phyloP scores from a whole-genome alignment of 2,888 invertebrate species.

The Pedicia rivosa region DNA sequence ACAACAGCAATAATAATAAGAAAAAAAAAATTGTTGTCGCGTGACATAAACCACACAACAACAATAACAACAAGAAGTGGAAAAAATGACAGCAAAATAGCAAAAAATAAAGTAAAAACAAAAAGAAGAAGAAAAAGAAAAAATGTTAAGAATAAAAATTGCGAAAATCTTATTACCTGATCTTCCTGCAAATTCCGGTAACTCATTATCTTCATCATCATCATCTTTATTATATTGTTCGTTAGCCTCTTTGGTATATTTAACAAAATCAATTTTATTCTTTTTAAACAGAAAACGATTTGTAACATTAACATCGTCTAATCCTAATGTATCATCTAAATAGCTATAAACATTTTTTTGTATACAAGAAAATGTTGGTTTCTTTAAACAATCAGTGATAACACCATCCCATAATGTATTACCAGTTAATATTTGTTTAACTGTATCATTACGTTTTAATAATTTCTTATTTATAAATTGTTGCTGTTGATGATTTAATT shows the following conservation, averaged over 20 bases:
- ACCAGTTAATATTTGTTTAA: slow-evolving; percentile 33
- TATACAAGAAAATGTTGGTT: slow-evolving; percentile 54
- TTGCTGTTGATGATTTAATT: too few species aligned
- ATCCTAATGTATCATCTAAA: slow-evolving; percentile 46
- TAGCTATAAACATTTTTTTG: slow-evolving; percentile 63
- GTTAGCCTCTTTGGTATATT: slow-evolving; percentile 38
- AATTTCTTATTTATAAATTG: too few species aligned
- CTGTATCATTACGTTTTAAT: too few species aligned
- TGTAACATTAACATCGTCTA: slow-evolving; percentile 47
- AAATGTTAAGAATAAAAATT: background rate
- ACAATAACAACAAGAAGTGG: too few species aligned
- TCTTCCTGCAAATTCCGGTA: slow-evolving; percentile 17
- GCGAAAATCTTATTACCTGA: slow-evolving; percentile 17
- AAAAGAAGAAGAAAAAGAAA: background rate
- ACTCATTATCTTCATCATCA: slow-evolving; percentile 19
- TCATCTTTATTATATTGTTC: slow-evolving; percentile 11
- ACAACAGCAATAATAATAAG: too few species aligned
- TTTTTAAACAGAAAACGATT: slow-evolving; percentile 46
- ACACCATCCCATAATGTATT: slow-evolving; percentile 60
- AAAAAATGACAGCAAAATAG: background rate
- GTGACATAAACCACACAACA: too few species aligned
- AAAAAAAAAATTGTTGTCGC: too few species aligned
- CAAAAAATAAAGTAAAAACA: background rate
- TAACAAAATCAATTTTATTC: slow-evolving; percentile 42
- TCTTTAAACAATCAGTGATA: slow-evolving; percentile 48